A percentile compares a stretch with the other conserved stretches of the same genome.
These are phyloP conservation scores for Drosophila siamana DNA, from an alignment of 2,888 invertebrate species.

Conservation along the genomic window DNA sequence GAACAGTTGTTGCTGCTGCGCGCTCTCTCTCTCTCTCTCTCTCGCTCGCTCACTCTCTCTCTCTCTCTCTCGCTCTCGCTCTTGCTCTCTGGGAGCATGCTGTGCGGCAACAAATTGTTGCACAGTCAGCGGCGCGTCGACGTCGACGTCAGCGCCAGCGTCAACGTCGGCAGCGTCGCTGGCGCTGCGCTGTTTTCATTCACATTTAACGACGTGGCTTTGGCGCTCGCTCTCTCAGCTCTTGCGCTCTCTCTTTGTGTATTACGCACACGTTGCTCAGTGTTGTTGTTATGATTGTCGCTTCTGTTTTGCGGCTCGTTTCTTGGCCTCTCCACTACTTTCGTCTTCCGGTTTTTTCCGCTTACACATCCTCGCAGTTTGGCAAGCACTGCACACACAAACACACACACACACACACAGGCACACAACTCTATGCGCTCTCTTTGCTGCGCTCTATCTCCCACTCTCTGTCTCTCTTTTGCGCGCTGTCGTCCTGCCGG, in stretches of 20 bases:
- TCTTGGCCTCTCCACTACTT: slow-evolving; percentile 1
- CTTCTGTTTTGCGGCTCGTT: slow-evolving; percentile 32
- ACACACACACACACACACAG: no score
- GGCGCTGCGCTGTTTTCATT: slow-evolving; percentile 54
- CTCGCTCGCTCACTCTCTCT: slow-evolving; percentile 1
- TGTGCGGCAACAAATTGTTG: slow-evolving; percentile 76
- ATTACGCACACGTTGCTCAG: slow-evolving; percentile 44
- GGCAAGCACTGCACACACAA: neutral
- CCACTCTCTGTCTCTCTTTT: neutral
- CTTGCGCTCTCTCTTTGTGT: slow-evolving; percentile 1
- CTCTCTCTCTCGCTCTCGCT: slow-evolving; percentile 10
- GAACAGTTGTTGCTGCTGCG: slow-evolving; percentile 32
- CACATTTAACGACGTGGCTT: slow-evolving; percentile 46
- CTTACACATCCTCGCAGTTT: slow-evolving; percentile 15
- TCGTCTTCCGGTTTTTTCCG: slow-evolving; percentile 51
- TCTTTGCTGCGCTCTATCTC: neutral
- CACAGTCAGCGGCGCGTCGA: slow-evolving; percentile 66
- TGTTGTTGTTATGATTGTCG: slow-evolving; percentile 41
- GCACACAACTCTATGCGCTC: slow-evolving; percentile 1
- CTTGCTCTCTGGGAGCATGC: slow-evolving; percentile 25
- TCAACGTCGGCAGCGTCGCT: slow-evolving; percentile 4
- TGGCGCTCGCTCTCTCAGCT: slow-evolving; percentile 18
- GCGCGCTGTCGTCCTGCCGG: slow-evolving; percentile 12
- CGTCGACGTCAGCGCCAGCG: slow-evolving; percentile 47
- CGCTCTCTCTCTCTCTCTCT: slow-evolving; percentile 3